These are phyloP conservation scores for Hydrocynus forskahlii DNA, from an alignment of 2,797 vertebrate genomes.

Conservation along the genomic window DNA sequence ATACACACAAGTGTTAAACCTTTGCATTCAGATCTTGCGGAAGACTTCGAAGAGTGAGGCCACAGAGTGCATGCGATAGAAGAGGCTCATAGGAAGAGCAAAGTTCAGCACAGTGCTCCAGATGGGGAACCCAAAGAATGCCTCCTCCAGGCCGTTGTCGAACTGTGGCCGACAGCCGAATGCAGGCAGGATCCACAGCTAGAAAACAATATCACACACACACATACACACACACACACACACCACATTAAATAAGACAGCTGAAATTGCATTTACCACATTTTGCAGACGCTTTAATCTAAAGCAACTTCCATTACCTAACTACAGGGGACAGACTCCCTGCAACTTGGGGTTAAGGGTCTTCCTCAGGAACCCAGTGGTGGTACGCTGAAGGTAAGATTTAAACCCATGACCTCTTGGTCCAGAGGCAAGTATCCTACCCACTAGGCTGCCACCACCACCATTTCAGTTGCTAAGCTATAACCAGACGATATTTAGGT, in stretches of 20 bases:
- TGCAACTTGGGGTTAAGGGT: too few relatives aligned
- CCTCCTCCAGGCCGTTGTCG: slow-evolving; percentile 91
- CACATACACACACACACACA: too few relatives aligned
- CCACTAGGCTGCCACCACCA: too few relatives aligned
- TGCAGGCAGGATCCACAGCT: slow-evolving; percentile 96
- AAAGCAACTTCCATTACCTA: too few relatives aligned
- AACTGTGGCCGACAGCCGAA: slow-evolving; percentile 96
- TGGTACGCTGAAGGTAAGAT: too few relatives aligned
- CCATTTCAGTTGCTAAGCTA: neutral
- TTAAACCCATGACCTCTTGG: too few relatives aligned
- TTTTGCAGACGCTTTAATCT: too few relatives aligned
- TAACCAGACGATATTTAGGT: neutral
- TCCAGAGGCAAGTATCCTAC: too few relatives aligned
- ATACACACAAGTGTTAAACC: neutral
- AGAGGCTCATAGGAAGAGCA: slow-evolving; percentile 94
- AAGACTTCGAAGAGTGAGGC: slow-evolving; percentile 95
- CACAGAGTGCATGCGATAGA: slow-evolving; percentile 97
- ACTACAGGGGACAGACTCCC: too few relatives aligned
- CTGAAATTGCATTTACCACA: too few relatives aligned
- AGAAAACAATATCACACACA: slow-evolving; percentile 50
- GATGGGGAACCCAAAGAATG: slow-evolving; percentile 89
- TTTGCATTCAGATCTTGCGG: slow-evolving; percentile 70
- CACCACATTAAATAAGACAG: neutral
- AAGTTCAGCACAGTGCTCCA: slow-evolving; percentile 97
- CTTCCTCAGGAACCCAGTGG: too few relatives aligned